A percentile compares a stretch with the other conserved stretches of the same genome.
Evolutionary conservation across 1,140 invertebrate genomes (phyloP).

Genomic region (Drosophila melanogaster): Release_6_plus_ISO1_MT NC_004354.4:20984001-20984500

Average conservation of each 20-base stretch:
- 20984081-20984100: conserved; percentile 9
- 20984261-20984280: background rate
- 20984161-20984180: conserved; percentile 57
- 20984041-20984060: conserved; percentile 12
- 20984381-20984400: background rate
- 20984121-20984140: conserved; percentile 52
- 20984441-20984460: background rate
- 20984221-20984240: conserved; percentile 22
- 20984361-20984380: background rate
- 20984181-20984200: conserved; percentile 15
- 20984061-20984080: conserved; percentile 1
- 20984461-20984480: background rate
- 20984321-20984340: conserved; percentile 48
- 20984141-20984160: conserved; percentile 66
- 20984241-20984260: background rate
- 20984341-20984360: background rate
- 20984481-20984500: too few relatives aligned
- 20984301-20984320: conserved; percentile 58
- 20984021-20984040: conserved; percentile 17
- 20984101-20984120: conserved; percentile 5
- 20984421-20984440: background rate
- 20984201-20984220: conserved; percentile 1
- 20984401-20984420: background rate
- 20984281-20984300: conserved; percentile 4
- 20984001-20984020: conserved; percentile 31